Base-by-base conservation (phyloP, 1,140 invertebrate genomes). In the Thalassaphorura encarpata region DNA sequence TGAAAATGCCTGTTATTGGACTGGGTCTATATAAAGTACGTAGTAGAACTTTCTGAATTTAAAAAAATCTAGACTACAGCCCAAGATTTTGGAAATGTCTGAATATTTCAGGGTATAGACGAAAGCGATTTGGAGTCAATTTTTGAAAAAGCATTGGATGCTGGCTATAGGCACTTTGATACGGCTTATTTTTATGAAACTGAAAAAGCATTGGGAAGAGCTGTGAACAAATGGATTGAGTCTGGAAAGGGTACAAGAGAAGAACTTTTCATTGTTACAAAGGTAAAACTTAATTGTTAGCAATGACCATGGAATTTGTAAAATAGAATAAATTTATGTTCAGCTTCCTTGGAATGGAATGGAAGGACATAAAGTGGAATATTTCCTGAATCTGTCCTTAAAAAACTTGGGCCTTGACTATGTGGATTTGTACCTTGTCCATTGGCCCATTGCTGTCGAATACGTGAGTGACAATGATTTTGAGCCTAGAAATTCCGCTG, bases 331-430 rank as follows among this genome's bases (percentile, higher is more conserved):
- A 21, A 43, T 8, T 18, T 43, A 8, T 21, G 6, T 66, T 66
- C 52, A 71, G 68, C 54, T 71, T 13, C 69, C 70, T 2, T 51
- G 63, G 53, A 67, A 61, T 43, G 69, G 66, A 23, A 67, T 69
- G 58, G 41, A 60, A 27, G 78, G 83, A 18, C 76, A 77, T 1
- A 78, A 81, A 49, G 85, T 92, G n/a, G 77, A 80, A 58, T 81
- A 80, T 39, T 85, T 78, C 59, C 69, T 91, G 19, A 80, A 80
- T 27, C 70, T 82, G 49, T 89, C 87, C 1, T 69, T 93, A 26
- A 71, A 78, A 48, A 78, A 78, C 36, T 71, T 92, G 18, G 77
- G 83, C 57, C 67, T 88, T 48, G 78, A 83, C 51, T 93, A 92
- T 67, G 69, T 93, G 4, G 89, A 93, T 67, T 74, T 93, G 55